A percentile compares a stretch with the other conserved stretches of the same genome.
phyloP scores from a whole-genome alignment of 2,113 vertebrate species.

The Hyperopisus bebe region DNA sequence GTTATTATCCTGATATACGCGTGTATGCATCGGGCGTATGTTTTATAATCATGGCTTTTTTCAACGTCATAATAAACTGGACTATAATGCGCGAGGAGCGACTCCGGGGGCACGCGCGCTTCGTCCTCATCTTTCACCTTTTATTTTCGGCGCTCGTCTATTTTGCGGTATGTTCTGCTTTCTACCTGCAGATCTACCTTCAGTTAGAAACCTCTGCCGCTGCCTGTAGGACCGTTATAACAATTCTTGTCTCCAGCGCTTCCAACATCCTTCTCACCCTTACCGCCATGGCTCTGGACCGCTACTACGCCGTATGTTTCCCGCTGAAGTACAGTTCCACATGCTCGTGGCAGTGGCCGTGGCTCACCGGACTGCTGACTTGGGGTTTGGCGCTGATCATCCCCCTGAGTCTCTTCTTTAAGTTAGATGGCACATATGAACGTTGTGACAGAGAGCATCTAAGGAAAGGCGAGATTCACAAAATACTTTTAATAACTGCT shows the following conservation, averaged over 20 bases:
- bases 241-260: slow-evolving; percentile 53
- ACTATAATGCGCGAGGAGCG: slow-evolving; percentile 52
- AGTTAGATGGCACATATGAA: no score
- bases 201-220: not conserved
- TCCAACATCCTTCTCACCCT: slow-evolving; percentile 64
- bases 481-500: slow-evolving; percentile 48
- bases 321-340: slow-evolving; percentile 54
- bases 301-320: slow-evolving; percentile 60
- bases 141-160: slow-evolving; percentile 55
- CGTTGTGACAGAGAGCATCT: slow-evolving; percentile 42
- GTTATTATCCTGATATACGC: slow-evolving; percentile 45
- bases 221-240: slow-evolving; percentile 46
- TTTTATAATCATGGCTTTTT: slow-evolving; percentile 56
- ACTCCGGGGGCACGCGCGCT: slow-evolving; percentile 56
- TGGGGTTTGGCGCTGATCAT: slow-evolving; percentile 54
- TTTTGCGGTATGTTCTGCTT: slow-evolving; percentile 54
- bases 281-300: slow-evolving; percentile 64
- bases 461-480: slow-evolving; percentile 40
- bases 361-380: slow-evolving; percentile 51
- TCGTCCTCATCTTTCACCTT: slow-evolving; percentile 63
- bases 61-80: slow-evolving; percentile 63
- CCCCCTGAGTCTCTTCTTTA: slow-evolving; percentile 43
- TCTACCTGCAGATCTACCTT: slow-evolving; percentile 55
- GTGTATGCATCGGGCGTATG: slow-evolving; percentile 54
- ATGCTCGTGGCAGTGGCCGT: slow-evolving; percentile 44